Evolutionary conservation across 2,113 vertebrate genomes (phyloP), one percentile per base, ranked within the genome.

Genomic region (Hemichromis elongatus): DNA sequence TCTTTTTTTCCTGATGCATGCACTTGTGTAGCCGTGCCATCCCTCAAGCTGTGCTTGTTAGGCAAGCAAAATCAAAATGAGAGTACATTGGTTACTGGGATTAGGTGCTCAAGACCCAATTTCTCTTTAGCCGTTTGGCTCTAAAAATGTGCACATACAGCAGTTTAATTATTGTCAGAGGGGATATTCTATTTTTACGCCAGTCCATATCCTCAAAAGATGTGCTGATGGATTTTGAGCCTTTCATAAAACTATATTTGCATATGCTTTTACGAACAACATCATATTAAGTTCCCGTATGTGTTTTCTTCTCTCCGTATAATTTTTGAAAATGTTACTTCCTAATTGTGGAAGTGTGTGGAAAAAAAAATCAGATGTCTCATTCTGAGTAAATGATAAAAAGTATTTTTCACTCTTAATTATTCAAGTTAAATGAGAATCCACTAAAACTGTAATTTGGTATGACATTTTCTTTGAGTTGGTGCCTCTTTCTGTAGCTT

Each of bases 1-100:
- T 53, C 7, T 73, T 78, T 87, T 87, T 87, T 1, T 53, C 70
- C 53, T 89, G 77, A 88, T 83, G 37, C 19, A 14, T 83, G 77
- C 80, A 83, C 16, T 59, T 86, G 63, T 90, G 88, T 85, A 86
- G 78, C 61, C 30, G 26, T 82, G 35, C 18, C 33, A 55, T 56
- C 1, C 45, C 33, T 61, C 19, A 53, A 70, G 63, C 26, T 12
- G 56, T 80, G 57, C 79, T 35, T 57, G 63, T n/a, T 16, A 45
- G 37, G 57, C 68, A 57, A 75, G 57, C 68, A 57, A 75, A 82
- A 81, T 73, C 70, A 12, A 19, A 85, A 70, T 0, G 55, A 4
- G 19, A 40, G 18, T 70, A 30, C 19, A 30, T 54, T 14, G 5
- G 5, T 19, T 68, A 3, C 4, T 42, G 12, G 40, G 16, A 77